These are phyloP conservation scores for Cepaea hortensis DNA, from an alignment of 2,888 invertebrate species.

Conservation along the genomic window DNA sequence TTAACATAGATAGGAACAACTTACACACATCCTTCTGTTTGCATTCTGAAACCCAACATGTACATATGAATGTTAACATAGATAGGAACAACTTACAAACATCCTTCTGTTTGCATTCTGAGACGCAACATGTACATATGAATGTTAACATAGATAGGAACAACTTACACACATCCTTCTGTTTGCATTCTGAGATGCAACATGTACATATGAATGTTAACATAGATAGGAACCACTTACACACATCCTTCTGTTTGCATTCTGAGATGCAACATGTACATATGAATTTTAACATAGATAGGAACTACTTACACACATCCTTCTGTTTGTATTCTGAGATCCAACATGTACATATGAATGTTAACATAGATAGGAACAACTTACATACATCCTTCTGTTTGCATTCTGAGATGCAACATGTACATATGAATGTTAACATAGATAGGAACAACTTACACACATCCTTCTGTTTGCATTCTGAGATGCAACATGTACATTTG, in stretches of 20 bases:
- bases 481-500: background rate
- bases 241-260: background rate
- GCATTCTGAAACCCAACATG: background rate
- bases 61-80: background rate
- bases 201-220: background rate
- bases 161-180: background rate
- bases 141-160: background rate
- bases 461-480: background rate
- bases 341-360: background rate
- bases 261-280: background rate
- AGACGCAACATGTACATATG: background rate
- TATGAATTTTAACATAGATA: background rate
- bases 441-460: background rate
- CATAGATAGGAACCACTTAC: background rate
- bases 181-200: background rate
- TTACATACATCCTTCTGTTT: background rate
- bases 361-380: background rate
- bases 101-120: background rate
- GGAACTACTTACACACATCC: background rate
- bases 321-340: background rate
- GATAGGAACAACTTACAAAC: background rate
- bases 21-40: background rate
- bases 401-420: background rate
- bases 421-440: background rate
- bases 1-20: background rate